These are phyloP conservation scores for Copidosoma aretas DNA, from an alignment of 2,888 invertebrate species.

Conservation along the genomic window DNA sequence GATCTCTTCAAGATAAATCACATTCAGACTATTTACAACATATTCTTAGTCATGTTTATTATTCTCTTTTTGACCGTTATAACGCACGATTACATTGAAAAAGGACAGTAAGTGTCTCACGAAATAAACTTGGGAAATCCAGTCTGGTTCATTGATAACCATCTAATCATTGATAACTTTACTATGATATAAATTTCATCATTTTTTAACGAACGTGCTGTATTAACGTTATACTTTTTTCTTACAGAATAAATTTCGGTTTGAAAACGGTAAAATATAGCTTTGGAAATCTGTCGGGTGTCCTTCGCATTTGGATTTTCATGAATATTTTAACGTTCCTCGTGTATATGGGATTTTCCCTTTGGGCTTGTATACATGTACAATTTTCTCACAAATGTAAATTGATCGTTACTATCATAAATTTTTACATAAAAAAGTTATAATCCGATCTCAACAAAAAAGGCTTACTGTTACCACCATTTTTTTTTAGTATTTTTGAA, in stretches of 20 bases:
- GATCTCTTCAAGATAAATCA: constrained; percentile 79
- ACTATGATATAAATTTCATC: not conserved
- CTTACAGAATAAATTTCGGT: constrained; percentile 66
- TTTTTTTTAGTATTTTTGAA: constrained; percentile 51
- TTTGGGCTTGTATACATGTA: constrained; percentile 63
- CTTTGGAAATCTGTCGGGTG: constrained; percentile 69
- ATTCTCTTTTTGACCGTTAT: constrained; percentile 76
- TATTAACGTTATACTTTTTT: constrained; percentile 6
- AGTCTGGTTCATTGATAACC: too few species aligned
- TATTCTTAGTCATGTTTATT: constrained; percentile 80
- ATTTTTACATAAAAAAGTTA: constrained; percentile 13
- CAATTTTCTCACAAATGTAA: constrained; percentile 58
- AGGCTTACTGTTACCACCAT: too few species aligned
- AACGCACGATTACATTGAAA: constrained; percentile 75
- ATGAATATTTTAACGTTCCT: constrained; percentile 63
- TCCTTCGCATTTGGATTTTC: constrained; percentile 66
- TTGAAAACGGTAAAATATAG: constrained; percentile 68
- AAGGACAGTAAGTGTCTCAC: constrained; percentile 72
- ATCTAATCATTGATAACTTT: too few species aligned
- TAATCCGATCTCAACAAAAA: too few species aligned
- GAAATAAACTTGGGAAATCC: not conserved
- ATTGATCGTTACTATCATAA: too few species aligned
- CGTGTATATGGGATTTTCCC: constrained; percentile 61
- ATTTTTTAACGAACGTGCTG: not conserved
- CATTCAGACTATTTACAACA: constrained; percentile 83